A percentile compares a stretch with the other conserved stretches of the same genome.
These are phyloP conservation scores for Leptodactylus fallax DNA, from an alignment of 2,797 vertebrate species.

Conservation along the genomic window DNA sequence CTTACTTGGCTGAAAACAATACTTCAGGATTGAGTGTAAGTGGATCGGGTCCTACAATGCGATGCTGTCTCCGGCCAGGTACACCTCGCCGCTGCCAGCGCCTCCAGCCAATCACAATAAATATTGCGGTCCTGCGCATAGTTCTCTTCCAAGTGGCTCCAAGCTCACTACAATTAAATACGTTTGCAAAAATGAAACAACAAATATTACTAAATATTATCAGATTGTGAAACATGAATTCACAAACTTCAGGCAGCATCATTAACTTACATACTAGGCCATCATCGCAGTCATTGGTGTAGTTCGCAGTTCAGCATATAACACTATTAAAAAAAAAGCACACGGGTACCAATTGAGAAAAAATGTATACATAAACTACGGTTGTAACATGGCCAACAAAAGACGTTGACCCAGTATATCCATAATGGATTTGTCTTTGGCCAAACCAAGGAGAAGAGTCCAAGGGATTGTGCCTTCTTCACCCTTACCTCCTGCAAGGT, in stretches of 20 bases:
- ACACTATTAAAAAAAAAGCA: not conserved
- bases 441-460: too few species aligned
- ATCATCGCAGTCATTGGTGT: not conserved
- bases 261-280: not conserved
- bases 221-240: not conserved
- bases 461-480: too few species aligned
- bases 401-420: too few species aligned
- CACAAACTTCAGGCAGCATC: not conserved
- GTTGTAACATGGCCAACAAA: too few species aligned
- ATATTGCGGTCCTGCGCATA: not conserved
- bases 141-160: not conserved
- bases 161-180: not conserved
- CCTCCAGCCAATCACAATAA: slow-evolving; percentile 7
- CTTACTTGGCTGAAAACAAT: not conserved
- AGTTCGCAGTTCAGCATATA: not conserved
- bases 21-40: slow-evolving; percentile 6
- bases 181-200: not conserved
- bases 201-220: not conserved
- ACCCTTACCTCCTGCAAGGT: too few species aligned
- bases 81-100: not conserved
- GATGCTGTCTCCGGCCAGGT: slow-evolving; percentile 8
- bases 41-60: slow-evolving; percentile 11
- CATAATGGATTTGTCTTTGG: too few species aligned
- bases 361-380: too few species aligned
- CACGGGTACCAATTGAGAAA: too few species aligned